phyloP scores from a whole-genome alignment of 64 coral and sea anemone species.

The Montipora foliosa region DNA sequence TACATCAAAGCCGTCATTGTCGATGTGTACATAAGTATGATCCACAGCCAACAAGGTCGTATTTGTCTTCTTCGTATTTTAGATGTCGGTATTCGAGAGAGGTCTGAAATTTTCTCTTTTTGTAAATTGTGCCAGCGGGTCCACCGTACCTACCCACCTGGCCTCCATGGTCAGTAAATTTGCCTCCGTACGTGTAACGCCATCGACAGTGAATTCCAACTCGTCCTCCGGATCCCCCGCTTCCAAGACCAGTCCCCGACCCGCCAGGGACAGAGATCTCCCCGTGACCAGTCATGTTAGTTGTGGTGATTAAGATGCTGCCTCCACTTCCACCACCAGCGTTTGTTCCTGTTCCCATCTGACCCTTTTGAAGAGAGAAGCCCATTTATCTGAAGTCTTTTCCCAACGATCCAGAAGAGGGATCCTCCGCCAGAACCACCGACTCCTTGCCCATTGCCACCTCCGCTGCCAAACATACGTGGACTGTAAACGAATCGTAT shows the following conservation, averaged over 20 bases:
- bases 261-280: slow-evolving; percentile 90
- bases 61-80: slow-evolving; percentile 91
- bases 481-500: slow-evolving; percentile 93
- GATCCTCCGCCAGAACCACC: slow-evolving; percentile 89
- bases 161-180: slow-evolving; percentile 87
- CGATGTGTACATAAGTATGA: slow-evolving; percentile 95
- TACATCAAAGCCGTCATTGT: slow-evolving; percentile 91
- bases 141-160: slow-evolving; percentile 77
- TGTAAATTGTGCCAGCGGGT: slow-evolving; percentile 94
- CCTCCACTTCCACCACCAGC: slow-evolving; percentile 94
- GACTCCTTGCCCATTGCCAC: slow-evolving; percentile 85
- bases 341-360: slow-evolving; percentile 58
- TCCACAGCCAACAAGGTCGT: slow-evolving; percentile 91
- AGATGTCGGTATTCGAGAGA: slow-evolving; percentile 90
- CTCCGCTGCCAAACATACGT: slow-evolving; percentile 81
- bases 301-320: slow-evolving; percentile 86
- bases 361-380: slow-evolving; percentile 82
- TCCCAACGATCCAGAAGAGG: slow-evolving; percentile 80
- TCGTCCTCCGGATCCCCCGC: slow-evolving; percentile 94
- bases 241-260: slow-evolving; percentile 75
- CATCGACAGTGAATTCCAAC: slow-evolving; percentile 97
- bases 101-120: slow-evolving; percentile 97
- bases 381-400: slow-evolving; percentile 90
- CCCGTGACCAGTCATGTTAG: slow-evolving; percentile 98
- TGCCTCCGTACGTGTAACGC: slow-evolving; percentile 93